Evolutionary conservation across 2,113 vertebrate genomes (phyloP).

Genomic region (Columba livia): DNA sequence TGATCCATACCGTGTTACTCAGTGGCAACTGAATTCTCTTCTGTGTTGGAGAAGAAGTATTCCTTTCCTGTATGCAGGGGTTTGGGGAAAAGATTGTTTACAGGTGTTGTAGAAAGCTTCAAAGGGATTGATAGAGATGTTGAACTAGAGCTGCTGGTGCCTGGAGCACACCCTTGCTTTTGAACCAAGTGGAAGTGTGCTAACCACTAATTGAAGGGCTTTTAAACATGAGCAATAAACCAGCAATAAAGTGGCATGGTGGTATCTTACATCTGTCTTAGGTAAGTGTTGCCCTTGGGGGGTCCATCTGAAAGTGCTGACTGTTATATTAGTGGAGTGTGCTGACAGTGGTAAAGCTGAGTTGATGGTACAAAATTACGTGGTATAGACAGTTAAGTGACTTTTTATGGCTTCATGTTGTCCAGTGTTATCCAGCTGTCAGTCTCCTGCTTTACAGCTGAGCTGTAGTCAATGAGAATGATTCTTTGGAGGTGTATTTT

Average conservation of each 20-base stretch:
- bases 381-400: not conserved
- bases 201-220: not conserved
- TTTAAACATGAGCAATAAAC: not conserved
- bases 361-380: not conserved
- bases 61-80: not conserved
- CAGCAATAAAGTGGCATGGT: not conserved
- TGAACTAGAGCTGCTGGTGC: not conserved
- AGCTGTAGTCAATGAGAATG: not conserved
- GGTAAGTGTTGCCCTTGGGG: fast-evolving
- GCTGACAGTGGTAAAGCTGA: not conserved
- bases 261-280: not conserved
- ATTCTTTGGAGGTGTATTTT: not conserved
- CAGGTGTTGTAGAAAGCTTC: not conserved
- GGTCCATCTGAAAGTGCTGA: not conserved
- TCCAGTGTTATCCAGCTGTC: not conserved
- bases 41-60: not conserved
- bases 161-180: not conserved
- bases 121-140: not conserved
- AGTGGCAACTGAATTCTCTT: not conserved
- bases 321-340: not conserved
- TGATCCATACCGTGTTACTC: not conserved
- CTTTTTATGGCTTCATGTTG: not conserved
- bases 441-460: not conserved
- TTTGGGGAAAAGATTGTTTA: not conserved
- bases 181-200: not conserved